Base-by-base conservation (phyloP, 2,888 invertebrate species). In the Chaetogeoica ovagalla region DNA sequence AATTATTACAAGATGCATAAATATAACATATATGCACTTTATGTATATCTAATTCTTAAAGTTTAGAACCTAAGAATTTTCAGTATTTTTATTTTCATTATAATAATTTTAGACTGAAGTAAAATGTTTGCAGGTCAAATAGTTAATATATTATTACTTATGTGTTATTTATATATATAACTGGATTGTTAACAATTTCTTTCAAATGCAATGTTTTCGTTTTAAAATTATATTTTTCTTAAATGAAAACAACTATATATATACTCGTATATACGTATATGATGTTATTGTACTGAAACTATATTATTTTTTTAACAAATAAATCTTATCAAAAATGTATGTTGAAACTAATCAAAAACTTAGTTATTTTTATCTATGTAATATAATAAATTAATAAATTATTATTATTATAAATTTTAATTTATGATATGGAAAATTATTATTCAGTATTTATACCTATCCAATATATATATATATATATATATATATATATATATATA, bases 61-160 rank as follows among this genome's bases (percentile, higher is more conserved):
- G 43, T 30, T 43, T 59, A 55, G 57, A 17, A 55, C 3, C 23
- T 43, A 48, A 59, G 19, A 48, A 59, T 48, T 55, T 39, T 48
- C 55, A 65, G 74, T 65, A 39, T 74, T 66, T 43, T 66, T 59
- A 59, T 68, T 75, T 75, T 68, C 23, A 48, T 59, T 68, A 30
- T 48, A 13, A 68, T 59, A 59, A n/a, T 59, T 59, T 59, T 68
- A 76, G 75, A 76, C 75, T 76, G 68, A 76, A 68, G 48, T 66
- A 65, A 75, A 65, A 76, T 59, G 5, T 30, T 60, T 59, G 57
- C 68, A 68, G 75, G 75, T 68, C 8, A 76, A 60, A n/a, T 43
- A 21, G 17, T 23, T 39, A 23, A n/a, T 30, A 0, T 52, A 19
- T 55, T 52, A 19, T 55, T 43, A 30, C 30, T 30, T 75, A 66